phyloP scores from a whole-genome alignment of 2,113 vertebrate genomes.

The Pseudopodoces humilis region DNA sequence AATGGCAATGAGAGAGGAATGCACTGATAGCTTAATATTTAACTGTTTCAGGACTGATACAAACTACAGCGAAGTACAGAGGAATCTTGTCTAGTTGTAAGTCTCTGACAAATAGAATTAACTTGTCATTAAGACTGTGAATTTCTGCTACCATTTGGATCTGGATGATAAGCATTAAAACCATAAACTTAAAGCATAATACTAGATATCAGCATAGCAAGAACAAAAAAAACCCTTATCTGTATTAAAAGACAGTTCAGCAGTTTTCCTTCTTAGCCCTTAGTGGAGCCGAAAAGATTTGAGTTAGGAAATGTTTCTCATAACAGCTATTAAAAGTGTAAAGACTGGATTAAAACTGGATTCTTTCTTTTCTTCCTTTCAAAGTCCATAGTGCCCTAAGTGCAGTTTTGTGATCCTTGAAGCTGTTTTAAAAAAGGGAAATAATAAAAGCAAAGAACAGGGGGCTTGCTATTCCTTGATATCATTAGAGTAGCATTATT shows the following conservation, averaged over 20 bases:
- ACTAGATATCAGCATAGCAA: not conserved
- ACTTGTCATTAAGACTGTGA: not conserved
- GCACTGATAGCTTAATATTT: conserved; percentile 41
- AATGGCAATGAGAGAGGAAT: conserved; percentile 51
- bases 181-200: not conserved
- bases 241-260: not conserved
- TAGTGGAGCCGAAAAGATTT: not conserved
- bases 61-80: not conserved
- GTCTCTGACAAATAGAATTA: not conserved
- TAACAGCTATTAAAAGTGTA: not conserved
- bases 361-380: not conserved
- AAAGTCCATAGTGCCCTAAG: not conserved
- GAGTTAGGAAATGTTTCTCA: not conserved
- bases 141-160: not conserved
- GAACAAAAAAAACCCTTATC: not conserved
- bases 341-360: not conserved
- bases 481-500: not conserved
- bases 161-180: not conserved
- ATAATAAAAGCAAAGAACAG: not conserved
- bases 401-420: not conserved
- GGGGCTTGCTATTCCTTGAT: not conserved
- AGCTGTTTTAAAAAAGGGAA: not conserved
- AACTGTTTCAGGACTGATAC: conserved; percentile 21
- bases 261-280: not conserved
- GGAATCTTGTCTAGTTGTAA: not conserved